Percentiles rank a stretch among this genome's conserved stretches.
Evolutionary conservation across 2,888 invertebrate species (phyloP).

Genomic region (Ischnura elegans): DNA sequence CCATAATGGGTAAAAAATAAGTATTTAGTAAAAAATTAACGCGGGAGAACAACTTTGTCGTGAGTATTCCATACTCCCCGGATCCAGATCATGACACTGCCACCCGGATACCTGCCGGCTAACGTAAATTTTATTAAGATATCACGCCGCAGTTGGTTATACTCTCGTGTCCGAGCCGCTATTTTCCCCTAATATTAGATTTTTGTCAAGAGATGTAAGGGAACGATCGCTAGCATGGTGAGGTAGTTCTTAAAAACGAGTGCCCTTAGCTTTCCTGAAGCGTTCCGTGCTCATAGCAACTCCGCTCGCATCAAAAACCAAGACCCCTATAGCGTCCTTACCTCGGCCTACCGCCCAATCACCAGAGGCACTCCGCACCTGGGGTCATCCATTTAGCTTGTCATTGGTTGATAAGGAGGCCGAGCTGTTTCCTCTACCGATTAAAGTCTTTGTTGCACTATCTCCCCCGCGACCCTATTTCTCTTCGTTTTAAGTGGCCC

Average conservation of each 20-base stretch:
- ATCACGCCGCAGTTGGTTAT: no score
- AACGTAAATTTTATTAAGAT: no score
- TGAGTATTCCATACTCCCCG: no score
- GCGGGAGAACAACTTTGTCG: no score
- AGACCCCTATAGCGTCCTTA: background rate
- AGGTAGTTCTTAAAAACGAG: background rate
- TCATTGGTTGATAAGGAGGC: conserved; percentile 11
- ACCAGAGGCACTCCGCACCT: background rate
- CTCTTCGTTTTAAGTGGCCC: background rate
- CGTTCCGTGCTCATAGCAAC: background rate
- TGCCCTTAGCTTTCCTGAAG: background rate
- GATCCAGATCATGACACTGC: no score
- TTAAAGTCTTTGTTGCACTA: background rate
- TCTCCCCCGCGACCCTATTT: background rate
- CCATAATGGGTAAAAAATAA: no score
- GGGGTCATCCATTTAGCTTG: background rate
- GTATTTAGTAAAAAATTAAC: no score
- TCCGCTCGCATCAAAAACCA: background rate
- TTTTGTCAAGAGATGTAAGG: background rate
- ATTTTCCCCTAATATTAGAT: background rate
- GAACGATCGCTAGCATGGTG: background rate
- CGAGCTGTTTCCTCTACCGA: background rate
- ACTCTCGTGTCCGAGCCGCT: no score
- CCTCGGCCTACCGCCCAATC: background rate
- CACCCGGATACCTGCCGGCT: no score